A percentile compares a stretch with the other conserved stretches of the same genome.
These are phyloP conservation scores for Meriones unguiculatus DNA, from an alignment of 2,113 vertebrate species.

Conservation along the genomic window DNA sequence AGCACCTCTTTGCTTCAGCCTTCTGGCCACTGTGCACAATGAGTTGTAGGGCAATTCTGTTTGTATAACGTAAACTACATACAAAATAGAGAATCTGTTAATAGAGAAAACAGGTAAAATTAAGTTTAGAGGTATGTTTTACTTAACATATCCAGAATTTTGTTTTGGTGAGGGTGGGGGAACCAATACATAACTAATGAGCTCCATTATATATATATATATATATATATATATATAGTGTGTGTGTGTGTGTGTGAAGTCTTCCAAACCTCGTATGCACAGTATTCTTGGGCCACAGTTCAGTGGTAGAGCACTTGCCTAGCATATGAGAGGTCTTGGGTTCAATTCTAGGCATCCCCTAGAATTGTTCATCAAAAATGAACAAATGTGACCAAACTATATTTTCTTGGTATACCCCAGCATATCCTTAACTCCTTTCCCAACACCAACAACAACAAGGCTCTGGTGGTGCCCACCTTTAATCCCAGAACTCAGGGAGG, in stretches of 20 bases:
- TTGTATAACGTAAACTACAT: neutral
- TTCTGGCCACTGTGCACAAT: neutral
- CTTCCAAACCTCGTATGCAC: neutral
- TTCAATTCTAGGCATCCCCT: no score
- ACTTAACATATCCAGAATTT: neutral
- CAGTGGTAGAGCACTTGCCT: no score
- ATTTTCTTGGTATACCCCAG: neutral
- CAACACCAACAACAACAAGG: neutral
- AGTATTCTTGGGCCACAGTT: neutral
- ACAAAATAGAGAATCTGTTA: neutral
- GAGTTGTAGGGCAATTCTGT: neutral
- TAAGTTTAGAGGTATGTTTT: neutral
- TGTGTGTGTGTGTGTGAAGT: neutral
- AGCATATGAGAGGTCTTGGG: neutral
- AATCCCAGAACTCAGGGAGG: no score
- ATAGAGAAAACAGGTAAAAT: neutral
- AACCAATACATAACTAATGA: slow-evolving; percentile 6
- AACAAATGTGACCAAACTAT: no score
- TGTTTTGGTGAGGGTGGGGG: neutral
- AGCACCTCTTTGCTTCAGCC: neutral
- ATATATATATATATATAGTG: no score
- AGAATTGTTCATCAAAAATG: neutral
- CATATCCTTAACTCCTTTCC: neutral
- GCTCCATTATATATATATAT: neutral
- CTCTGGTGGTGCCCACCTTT: no score